A percentile compares a stretch with the other conserved stretches of the same genome.
These are phyloP conservation scores for Lepidurus apus DNA, from an alignment of 1,140 invertebrate species.

Conservation along the genomic window DNA sequence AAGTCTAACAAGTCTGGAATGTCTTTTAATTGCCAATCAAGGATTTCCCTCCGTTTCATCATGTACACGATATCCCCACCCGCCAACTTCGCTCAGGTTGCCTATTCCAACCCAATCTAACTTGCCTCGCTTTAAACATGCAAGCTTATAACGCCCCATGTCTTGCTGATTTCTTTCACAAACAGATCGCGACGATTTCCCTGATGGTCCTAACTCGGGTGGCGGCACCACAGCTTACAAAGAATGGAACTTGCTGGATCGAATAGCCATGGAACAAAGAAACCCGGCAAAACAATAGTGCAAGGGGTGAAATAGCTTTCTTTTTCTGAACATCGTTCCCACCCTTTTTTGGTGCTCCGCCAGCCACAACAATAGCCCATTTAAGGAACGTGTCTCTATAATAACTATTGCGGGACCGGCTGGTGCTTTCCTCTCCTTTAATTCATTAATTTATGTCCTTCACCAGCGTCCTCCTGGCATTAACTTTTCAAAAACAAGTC, in stretches of 20 bases:
- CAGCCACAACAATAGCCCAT: neutral
- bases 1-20: constrained; percentile 7
- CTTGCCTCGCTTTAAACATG: too few species aligned
- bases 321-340: neutral
- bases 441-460: neutral
- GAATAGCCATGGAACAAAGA: neutral
- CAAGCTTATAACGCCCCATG: too few species aligned
- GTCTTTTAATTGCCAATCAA: constrained; percentile 1
- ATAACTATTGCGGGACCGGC: neutral
- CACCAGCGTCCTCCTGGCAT: neutral
- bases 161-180: neutral
- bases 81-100: too few species aligned
- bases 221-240: neutral
- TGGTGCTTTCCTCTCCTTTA: neutral
- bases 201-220: neutral
- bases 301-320: neutral
- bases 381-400: neutral
- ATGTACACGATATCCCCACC: too few species aligned
- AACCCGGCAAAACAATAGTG: neutral
- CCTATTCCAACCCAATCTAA: too few species aligned
- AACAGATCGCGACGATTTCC: neutral
- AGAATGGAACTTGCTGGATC: neutral
- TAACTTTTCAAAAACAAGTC: neutral
- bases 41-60: neutral
- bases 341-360: neutral